Evolutionary conservation across 1,140 invertebrate genomes (phyloP), one percentile per base, ranked within the genome.

Genomic region (Drosophila ohnishii): DNA sequence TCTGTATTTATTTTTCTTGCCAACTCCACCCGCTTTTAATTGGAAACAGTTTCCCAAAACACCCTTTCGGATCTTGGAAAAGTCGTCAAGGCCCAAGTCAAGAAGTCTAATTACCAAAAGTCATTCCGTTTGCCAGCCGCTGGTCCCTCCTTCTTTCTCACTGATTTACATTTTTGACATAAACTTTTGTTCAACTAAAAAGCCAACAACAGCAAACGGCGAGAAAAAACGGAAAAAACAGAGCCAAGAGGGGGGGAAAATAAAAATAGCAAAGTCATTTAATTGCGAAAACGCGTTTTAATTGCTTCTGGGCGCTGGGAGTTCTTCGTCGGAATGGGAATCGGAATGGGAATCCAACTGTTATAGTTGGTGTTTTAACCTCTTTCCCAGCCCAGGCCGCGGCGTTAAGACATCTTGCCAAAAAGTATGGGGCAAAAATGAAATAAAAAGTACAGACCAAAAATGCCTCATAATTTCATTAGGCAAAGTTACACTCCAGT

Each of bases 271-370:
- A 84, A 88, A 87, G 84, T 87, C 84, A 87, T 87, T 87, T 87
- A 87, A 87, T 87, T 87, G 84, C 84, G 84, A 87, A 87, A 87
- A 87, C 84, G 84, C 84, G 84, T 87, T 87, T 87, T 87, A 87
- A 87, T 87, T 87, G 84, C 84, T 87, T 87, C 66, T 87, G 75
- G 65, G 59, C 65, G 63, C 65, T 50, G 45, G 53, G 75, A 70
- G 64, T 72, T 73, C 57, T 51, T 56, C 55, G 56, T 28, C 56
- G 45, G 13, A 50, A 40, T 72, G 66, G 65, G 50, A 62, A 40
- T 72, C 61, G 59, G 25, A 56, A 30, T 75, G 69, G 67, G 59
- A 75, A 62, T 73, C 61, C 60, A 56, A 75, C 60, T 69, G 42
- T 57, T 45, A 57, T 69, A 69, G 51, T 69, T 51, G 45, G 47